Percentiles rank a stretch among this genome's conserved stretches.
These are phyloP conservation scores for Macrotus californicus DNA, from an alignment of 2,113 vertebrate species.

Conservation along the genomic window DNA sequence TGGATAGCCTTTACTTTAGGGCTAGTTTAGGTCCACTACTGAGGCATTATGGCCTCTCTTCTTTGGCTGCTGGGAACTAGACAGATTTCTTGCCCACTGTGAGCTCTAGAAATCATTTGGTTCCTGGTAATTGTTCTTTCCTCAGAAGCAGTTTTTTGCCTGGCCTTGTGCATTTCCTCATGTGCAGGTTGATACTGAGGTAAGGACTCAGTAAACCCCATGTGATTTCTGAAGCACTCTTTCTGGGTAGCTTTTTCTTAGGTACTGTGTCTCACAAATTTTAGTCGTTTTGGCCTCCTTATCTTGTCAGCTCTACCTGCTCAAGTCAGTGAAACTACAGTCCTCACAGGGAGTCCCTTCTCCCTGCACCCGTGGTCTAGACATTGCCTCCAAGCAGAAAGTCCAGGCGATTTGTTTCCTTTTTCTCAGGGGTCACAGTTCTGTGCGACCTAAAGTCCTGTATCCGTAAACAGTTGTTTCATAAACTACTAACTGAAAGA, in stretches of 20 bases:
- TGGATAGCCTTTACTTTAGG: background rate
- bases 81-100: background rate
- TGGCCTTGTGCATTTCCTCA: background rate
- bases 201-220: background rate
- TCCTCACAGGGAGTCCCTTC: background rate
- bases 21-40: background rate
- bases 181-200: background rate
- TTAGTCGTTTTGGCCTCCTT: background rate
- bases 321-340: background rate
- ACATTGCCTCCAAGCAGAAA: background rate
- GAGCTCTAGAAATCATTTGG: background rate
- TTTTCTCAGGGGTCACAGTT: background rate
- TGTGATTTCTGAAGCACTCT: background rate
- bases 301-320: background rate
- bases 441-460: background rate
- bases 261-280: background rate
- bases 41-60: background rate
- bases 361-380: background rate
- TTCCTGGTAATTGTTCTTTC: background rate
- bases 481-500: no score
- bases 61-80: background rate
- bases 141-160: background rate
- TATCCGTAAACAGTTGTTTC: background rate
- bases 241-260: background rate
- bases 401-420: background rate